Base-by-base conservation (phyloP, 2,888 invertebrate genomes). In the Acleris holmiana region DNA sequence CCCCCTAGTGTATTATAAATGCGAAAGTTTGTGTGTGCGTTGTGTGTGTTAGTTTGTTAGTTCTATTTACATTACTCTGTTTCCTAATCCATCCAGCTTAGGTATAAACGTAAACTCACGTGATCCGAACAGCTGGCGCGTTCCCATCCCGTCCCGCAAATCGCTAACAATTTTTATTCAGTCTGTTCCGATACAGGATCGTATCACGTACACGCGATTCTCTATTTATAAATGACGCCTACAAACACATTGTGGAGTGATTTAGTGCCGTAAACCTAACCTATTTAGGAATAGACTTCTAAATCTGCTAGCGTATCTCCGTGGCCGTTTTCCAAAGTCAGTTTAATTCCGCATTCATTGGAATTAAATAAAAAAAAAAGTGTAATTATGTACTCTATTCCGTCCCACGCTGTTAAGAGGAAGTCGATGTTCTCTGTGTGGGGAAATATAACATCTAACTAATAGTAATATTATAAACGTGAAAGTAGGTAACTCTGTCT, bases 321-420 rank as follows among this genome's bases (percentile, higher is more conserved):
- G 74, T 69, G 78, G 68, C 70, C 71, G 75, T 74, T 76, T 76
- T 72, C 72, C 69, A 70, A 72, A 72, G 72, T 73, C 72, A 70
- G 67, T 68, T 71, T 70, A 74, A 77, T 88, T 88, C 85, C 87
- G 83, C 86, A 85, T 89, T 88, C 86, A 76, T 64, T 67, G 75
- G 75, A 77, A 80, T 82, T 80, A 83, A 74, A 74, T 75, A 82
- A 85, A 86, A 82, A 75, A 73, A 29, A 29, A 29, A 7, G 29
- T 8, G 25, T 25, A 59, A 59, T 49, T 55, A 65, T 13, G 63
- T 55, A 65, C 68, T 48, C 67, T 49, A 56, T 63, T 66, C 40
- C 66, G 44, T 58, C 68, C 68, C 69, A 70, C 70, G 64, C 66
- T 60, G 54, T 70, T 65, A 67, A 68, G 68, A 58, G n/a, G 70